Base-by-base conservation (phyloP, 1,140 invertebrate species). In the Trachymyrmex cornetzi region DNA sequence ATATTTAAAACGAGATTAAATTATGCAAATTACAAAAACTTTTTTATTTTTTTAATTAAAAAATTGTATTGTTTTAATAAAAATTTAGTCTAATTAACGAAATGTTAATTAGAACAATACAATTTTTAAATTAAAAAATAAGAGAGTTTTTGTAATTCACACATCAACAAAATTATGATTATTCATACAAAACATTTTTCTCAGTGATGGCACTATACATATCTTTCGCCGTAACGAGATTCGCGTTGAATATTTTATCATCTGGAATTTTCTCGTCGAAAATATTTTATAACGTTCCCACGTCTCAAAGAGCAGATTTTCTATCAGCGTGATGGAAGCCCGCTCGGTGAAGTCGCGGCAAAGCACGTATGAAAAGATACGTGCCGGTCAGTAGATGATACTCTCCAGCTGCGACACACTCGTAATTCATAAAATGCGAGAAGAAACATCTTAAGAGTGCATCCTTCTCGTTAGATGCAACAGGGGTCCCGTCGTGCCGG, bases 381-480 rank as follows among this genome's bases (percentile, higher is more conserved):
- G 44, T 80, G 34, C 38, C 38, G 55, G 55, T 27, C 75, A 48
- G 57, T 11, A 4, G 22, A 9, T 16, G 16, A 44, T 44, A 27
- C 16, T n/a, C 11, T 27, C 19, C 12, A 34, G 34, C 34, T 48
- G 57, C 22, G 50, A 48, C 24, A 30, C 9, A 7, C 38, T 50
- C 24, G 55, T 61, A 53, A 80, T 16, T 79, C 19, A 30, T 79
- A 61, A 63, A 82, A 72, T 7, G 19, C 14, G 48, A 16, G 24
- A 6, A 14, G 12, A 7, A n/a, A 34, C 16, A 27, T 84, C 80
- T 74, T 50, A 69, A 61, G 22, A 48, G 55, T 27, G 24, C 34
- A 1, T 34, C 38, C 22, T 1, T 69, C 66, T 75, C 55, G 80
- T 75, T 63, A 50, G 69, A 61, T 9, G 22, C 77, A 38, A 71